Evolutionary conservation across 2,888 invertebrate species (phyloP).

Genomic region (Buathra laborator): DNA sequence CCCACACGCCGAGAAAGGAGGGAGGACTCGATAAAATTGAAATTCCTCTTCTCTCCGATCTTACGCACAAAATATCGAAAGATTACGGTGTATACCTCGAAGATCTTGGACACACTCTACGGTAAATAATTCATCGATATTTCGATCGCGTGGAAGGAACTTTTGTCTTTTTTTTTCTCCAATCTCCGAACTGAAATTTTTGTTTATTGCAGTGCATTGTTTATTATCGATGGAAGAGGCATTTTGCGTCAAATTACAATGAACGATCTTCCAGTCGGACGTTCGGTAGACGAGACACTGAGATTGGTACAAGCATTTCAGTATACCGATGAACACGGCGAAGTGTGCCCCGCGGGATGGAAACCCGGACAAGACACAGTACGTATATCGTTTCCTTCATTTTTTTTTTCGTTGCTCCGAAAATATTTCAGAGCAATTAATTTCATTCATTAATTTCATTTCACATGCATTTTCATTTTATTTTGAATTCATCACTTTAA

Average conservation of each 20-base stretch:
- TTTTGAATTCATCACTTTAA: neutral
- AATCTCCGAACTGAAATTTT: neutral
- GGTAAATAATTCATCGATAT: constrained; percentile 84
- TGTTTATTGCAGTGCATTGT: constrained; percentile 89
- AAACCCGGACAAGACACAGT: constrained; percentile 97
- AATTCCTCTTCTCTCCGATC: constrained; percentile 96
- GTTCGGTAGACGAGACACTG: constrained; percentile 97
- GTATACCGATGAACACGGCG: constrained; percentile 96
- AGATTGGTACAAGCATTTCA: constrained; percentile 98
- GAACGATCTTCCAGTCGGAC: constrained; percentile 97
- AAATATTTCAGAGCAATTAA: neutral
- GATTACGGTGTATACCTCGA: constrained; percentile 98
- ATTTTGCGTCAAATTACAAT: constrained; percentile 96
- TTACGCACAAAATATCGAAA: constrained; percentile 95
- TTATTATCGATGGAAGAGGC: constrained; percentile 96
- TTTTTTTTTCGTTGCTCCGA: neutral
- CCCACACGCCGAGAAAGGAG: constrained; percentile 95
- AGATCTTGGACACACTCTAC: constrained; percentile 94
- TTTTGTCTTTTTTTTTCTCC: constrained; percentile 18
- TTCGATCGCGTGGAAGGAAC: neutral
- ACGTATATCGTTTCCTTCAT: constrained; percentile 77
- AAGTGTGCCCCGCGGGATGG: constrained; percentile 98
- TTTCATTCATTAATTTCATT: no score
- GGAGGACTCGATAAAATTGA: constrained; percentile 96
- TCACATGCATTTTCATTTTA: no score